These are phyloP conservation scores for Antedon mediterranea DNA, from an alignment of 53 echinoderm and acorn worm genomes.

Conservation along the genomic window DNA sequence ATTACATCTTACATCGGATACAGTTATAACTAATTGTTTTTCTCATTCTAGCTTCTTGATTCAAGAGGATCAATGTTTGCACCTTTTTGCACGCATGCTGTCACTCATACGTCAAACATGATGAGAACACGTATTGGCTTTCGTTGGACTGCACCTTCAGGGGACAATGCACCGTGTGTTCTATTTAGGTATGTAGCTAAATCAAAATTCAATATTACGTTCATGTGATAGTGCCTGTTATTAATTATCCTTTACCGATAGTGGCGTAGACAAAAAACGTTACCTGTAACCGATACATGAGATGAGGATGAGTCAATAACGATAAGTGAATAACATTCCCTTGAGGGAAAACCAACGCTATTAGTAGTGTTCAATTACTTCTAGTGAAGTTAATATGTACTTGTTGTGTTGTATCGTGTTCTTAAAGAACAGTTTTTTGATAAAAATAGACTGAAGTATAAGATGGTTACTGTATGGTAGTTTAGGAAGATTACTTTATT, in stretches of 20 bases:
- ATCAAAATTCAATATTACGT: background rate
- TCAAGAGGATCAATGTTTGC: conserved; percentile 14
- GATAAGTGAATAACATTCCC: too few species aligned
- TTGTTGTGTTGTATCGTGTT: too few species aligned
- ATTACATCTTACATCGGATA: too few species aligned
- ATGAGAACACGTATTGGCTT: conserved; percentile 49
- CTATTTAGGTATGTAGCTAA: conserved; percentile 49
- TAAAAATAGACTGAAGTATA: too few species aligned
- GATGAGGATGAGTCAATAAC: background rate
- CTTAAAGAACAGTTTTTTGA: too few species aligned
- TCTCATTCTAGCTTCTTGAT: conserved; percentile 38
- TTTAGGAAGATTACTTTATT: too few species aligned
- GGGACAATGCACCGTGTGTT: conserved; percentile 54
- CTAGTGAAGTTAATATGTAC: too few species aligned
- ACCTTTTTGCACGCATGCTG: conserved; percentile 37
- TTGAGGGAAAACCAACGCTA: too few species aligned
- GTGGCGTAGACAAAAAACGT: background rate
- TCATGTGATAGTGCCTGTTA: background rate
- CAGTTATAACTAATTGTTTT: background rate
- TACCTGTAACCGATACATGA: background rate
- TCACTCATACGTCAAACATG: conserved; percentile 29
- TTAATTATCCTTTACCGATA: background rate
- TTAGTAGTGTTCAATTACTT: too few species aligned
- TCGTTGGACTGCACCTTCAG: conserved; percentile 69
- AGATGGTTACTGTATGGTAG: too few species aligned